Evolutionary conservation across 2,797 vertebrate species (phyloP).

Genomic region (Gambelia wislizenii): DNA sequence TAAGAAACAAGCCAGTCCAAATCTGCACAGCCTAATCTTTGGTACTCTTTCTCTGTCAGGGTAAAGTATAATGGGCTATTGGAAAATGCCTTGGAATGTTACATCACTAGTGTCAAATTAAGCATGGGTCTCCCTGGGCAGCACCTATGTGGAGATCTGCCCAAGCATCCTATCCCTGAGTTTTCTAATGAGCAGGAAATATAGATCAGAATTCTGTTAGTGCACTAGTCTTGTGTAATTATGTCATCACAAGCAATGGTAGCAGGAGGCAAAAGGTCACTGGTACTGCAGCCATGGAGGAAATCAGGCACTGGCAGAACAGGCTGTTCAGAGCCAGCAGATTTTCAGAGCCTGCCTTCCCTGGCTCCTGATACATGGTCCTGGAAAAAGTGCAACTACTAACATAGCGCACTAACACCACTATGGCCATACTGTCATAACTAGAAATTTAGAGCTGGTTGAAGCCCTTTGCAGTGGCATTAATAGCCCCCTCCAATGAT

Average conservation of each 20-base stretch:
- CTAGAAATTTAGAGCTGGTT: neutral
- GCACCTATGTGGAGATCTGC: neutral
- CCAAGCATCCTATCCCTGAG: neutral
- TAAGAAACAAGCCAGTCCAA: neutral
- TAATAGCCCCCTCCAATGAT: neutral
- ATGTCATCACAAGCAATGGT: too few species aligned
- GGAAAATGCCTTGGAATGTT: neutral
- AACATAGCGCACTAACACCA: too few species aligned
- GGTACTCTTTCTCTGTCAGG: neutral
- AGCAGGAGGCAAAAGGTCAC: too few species aligned
- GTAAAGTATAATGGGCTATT: neutral
- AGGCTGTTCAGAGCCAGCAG: too few species aligned
- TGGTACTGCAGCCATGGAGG: too few species aligned
- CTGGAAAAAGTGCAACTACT: too few species aligned
- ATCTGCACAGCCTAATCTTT: neutral
- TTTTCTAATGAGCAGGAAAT: neutral
- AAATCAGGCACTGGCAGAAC: too few species aligned
- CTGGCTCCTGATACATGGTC: too few species aligned
- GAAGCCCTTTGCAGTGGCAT: neutral
- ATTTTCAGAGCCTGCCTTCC: too few species aligned
- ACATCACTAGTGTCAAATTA: neutral
- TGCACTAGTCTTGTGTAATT: too few species aligned
- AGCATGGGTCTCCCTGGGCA: neutral
- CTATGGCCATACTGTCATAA: neutral
- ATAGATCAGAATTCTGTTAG: too few species aligned